Percentiles rank a stretch among this genome's conserved stretches.
Conservation (phyloP, 2,113 vertebrate genomes). For the Hemicordylus capensis region DNA sequence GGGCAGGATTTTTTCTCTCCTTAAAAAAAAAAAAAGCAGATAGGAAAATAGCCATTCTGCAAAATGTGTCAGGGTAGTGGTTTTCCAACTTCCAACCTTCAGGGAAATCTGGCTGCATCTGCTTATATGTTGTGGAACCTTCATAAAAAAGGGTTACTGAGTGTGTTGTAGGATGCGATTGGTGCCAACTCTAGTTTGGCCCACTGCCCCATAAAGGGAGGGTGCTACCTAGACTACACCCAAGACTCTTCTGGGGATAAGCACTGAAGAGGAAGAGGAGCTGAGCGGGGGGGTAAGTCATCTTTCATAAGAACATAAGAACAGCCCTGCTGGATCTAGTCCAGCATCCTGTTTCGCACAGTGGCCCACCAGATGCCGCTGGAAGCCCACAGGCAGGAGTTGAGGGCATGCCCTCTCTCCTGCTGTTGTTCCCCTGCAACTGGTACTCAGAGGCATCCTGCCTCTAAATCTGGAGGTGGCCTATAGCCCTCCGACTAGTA, state of each 20-base stretch:
- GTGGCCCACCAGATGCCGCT: too few species aligned
- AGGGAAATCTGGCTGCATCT: background rate
- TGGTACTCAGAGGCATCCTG: too few species aligned
- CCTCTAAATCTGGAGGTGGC: too few species aligned
- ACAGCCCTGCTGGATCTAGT: too few species aligned
- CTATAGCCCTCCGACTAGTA: too few species aligned
- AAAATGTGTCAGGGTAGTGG: background rate
- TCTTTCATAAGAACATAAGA: too few species aligned
- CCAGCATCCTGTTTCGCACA: too few species aligned
- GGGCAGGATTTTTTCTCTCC: background rate
- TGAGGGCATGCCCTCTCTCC: too few species aligned
- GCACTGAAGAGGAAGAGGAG: background rate
- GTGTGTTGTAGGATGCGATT: background rate
- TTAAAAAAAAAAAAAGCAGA: background rate
- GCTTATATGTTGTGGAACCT: background rate
- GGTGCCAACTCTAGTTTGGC: too few species aligned
- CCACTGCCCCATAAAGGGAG: background rate
- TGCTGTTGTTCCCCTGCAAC: too few species aligned
- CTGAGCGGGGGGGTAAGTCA: background rate
- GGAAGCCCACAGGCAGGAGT: too few species aligned
- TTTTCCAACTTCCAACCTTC: background rate
- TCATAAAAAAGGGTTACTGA: background rate
- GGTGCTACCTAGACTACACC: background rate
- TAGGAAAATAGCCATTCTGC: slow-evolving; percentile 36
- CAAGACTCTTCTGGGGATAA: background rate